phyloP scores from a whole-genome alignment of 2,113 vertebrate genomes.

The Casuarius casuarius region DNA sequence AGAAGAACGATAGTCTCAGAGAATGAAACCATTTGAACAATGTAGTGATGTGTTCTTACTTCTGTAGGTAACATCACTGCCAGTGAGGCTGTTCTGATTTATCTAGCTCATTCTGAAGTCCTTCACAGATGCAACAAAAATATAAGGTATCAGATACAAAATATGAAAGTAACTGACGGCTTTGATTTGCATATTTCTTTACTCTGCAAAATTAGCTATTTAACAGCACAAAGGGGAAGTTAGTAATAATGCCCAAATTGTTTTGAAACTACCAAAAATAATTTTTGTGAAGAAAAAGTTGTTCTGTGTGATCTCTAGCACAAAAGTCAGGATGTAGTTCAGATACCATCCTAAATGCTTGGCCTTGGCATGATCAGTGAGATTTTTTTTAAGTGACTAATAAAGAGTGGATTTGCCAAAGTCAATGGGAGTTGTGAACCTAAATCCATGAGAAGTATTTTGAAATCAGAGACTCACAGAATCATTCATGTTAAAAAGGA shows the following conservation, averaged over 20 bases:
- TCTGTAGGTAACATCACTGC: accelerated
- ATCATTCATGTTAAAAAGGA: neutral
- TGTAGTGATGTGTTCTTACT: neutral
- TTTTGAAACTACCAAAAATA: neutral
- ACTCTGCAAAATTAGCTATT: neutral
- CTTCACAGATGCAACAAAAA: neutral
- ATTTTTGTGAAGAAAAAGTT: neutral
- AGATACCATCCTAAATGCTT: neutral
- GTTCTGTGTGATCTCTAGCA: neutral
- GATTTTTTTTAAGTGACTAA: neutral
- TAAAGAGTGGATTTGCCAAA: neutral
- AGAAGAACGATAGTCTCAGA: neutral
- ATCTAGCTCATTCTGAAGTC: neutral
- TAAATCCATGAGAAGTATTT: neutral
- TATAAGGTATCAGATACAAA: neutral
- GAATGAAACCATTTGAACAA: neutral
- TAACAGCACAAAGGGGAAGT: neutral
- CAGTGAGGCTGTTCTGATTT: neutral
- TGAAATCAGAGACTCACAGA: neutral
- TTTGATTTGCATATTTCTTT: neutral
- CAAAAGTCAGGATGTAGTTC: neutral
- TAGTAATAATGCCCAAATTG: neutral
- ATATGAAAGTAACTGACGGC: neutral
- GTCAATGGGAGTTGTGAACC: neutral
- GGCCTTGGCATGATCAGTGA: neutral